phyloP scores from a whole-genome alignment of 2,797 vertebrate species.

The Potorous gilbertii region DNA sequence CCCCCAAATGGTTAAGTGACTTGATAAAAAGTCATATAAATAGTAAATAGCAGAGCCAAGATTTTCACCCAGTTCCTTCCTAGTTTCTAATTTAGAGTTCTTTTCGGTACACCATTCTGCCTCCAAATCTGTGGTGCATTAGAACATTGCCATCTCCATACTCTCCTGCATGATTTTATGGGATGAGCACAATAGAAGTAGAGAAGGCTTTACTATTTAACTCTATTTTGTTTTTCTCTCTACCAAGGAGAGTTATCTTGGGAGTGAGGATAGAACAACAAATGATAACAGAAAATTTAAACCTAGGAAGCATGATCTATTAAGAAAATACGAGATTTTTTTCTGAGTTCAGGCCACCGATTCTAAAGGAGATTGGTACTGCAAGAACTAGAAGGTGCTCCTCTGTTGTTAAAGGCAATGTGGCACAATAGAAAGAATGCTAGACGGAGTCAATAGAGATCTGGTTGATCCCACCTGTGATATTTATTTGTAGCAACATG shows the following conservation, averaged over 20 bases:
- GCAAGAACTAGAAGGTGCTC: not conserved
- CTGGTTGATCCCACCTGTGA: not conserved
- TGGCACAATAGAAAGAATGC: not conserved
- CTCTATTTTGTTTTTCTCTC: not conserved
- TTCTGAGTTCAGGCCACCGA: not conserved
- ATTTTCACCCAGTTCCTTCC: not conserved
- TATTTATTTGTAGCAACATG: not conserved
- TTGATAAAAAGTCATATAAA: not conserved
- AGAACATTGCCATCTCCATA: not conserved
- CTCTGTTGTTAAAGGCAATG: not conserved
- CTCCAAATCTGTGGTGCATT: not conserved
- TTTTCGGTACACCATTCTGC: not conserved
- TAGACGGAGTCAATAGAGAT: not conserved
- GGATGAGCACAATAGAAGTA: not conserved
- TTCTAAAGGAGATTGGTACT: not conserved
- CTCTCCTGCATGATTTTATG: not conserved
- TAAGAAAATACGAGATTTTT: not conserved
- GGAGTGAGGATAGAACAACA: not conserved
- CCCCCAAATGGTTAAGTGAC: not conserved
- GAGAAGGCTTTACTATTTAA: not conserved
- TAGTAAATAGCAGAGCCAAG: not conserved
- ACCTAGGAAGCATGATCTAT: not conserved
- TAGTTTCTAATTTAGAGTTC: not conserved
- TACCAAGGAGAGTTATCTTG: not conserved
- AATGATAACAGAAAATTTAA: not conserved